phyloP scores from a whole-genome alignment of 2,113 vertebrate species.

The Motacilla alba region DNA sequence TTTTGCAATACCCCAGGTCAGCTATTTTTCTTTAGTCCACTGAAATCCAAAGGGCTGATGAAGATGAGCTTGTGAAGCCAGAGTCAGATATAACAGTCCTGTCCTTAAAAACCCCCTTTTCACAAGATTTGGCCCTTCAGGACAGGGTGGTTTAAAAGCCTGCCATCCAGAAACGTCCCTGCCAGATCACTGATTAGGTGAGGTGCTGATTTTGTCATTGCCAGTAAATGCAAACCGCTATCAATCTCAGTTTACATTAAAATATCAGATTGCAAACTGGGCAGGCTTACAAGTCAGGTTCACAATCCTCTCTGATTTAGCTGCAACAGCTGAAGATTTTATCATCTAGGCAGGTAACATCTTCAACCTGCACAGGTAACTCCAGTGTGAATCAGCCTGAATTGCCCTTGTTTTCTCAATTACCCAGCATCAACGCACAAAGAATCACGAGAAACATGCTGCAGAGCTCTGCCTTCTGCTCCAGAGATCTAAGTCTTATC shows the following conservation, averaged over 20 bases:
- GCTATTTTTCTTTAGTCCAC: not conserved
- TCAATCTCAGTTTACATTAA: not conserved
- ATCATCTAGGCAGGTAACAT: not conserved
- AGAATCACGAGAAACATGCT: not conserved
- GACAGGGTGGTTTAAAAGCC: not conserved
- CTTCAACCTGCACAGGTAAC: not conserved
- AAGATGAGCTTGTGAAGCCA: not conserved
- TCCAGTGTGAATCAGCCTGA: not conserved
- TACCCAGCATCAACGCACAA: not conserved
- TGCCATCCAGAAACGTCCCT: not conserved
- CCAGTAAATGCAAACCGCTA: not conserved
- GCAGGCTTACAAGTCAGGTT: not conserved
- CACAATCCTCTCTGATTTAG: constrained; percentile 7
- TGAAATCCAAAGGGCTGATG: not conserved
- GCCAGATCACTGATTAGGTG: not conserved
- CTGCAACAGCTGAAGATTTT: not conserved
- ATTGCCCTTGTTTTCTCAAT: not conserved
- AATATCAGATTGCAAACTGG: not conserved
- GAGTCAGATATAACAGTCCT: not conserved
- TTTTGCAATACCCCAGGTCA: not conserved
- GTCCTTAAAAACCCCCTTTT: not conserved
- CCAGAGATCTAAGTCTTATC: not conserved
- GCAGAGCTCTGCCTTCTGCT: not conserved
- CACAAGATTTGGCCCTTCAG: not conserved
- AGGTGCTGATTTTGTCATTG: not conserved